Conservation (phyloP, 2,113 vertebrate genomes). For the Dicrurus megarhynchus region DNA sequence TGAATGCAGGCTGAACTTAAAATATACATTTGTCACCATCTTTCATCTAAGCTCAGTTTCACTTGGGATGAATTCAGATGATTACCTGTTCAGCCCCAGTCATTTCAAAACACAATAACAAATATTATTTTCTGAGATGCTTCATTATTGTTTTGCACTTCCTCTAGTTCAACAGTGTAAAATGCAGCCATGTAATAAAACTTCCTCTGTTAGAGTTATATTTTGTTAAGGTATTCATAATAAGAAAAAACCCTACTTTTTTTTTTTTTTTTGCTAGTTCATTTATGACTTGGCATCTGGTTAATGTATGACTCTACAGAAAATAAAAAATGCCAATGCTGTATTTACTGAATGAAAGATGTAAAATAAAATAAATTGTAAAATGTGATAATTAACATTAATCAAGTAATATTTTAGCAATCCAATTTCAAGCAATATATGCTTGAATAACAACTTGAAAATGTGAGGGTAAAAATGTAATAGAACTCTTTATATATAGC, state of each 20-base stretch:
- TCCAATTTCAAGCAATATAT: background rate
- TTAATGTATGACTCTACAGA: background rate
- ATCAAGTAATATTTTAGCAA: background rate
- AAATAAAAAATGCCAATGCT: background rate
- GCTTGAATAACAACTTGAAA: background rate
- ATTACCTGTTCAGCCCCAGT: background rate
- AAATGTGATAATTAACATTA: background rate
- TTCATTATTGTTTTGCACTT: background rate
- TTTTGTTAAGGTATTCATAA: background rate
- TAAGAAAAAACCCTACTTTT: accelerated
- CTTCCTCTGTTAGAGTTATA: background rate
- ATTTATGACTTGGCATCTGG: background rate
- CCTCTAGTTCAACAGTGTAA: background rate
- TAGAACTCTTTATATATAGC: background rate
- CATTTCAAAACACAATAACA: background rate
- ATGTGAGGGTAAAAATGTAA: background rate
- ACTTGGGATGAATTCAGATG: background rate
- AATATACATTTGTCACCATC: background rate
- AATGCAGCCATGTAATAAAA: background rate
- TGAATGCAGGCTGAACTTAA: background rate
- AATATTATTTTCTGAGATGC: background rate
- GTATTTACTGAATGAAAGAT: background rate
- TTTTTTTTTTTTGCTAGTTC: background rate
- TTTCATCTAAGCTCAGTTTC: background rate
- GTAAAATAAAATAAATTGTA: background rate